A percentile compares a stretch with the other conserved stretches of the same genome.
Evolutionary conservation across 2,888 invertebrate species (phyloP).

Genomic region (Drymonia ruficornis): DNA sequence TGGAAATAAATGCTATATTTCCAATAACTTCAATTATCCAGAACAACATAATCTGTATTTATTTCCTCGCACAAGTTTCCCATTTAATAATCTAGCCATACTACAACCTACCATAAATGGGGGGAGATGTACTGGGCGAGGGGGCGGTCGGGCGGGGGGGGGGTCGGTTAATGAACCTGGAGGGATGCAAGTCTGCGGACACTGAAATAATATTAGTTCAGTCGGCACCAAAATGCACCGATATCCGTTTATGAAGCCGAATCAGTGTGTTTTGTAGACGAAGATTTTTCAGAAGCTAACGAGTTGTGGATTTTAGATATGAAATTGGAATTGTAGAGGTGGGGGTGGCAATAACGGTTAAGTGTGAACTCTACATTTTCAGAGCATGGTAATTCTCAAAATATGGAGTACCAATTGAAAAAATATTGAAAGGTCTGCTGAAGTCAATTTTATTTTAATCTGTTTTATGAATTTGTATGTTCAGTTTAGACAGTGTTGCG

Average conservation of each 20-base stretch:
- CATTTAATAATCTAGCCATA: slow-evolving; percentile 52
- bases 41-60: slow-evolving; percentile 20
- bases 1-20: too few species aligned
- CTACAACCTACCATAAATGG: slow-evolving; percentile 33
- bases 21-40: too few species aligned
- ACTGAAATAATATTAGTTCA: slow-evolving; percentile 73
- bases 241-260: neutral
- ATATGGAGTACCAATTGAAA: too few species aligned
- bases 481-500: too few species aligned
- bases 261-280: neutral
- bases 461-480: too few species aligned
- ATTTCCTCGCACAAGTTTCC: slow-evolving; percentile 33
- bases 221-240: slow-evolving; percentile 15
- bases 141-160: slow-evolving; percentile 27
- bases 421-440: too few species aligned
- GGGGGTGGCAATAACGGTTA: neutral
- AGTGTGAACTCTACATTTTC: too few species aligned
- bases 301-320: neutral
- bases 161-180: slow-evolving; percentile 72
- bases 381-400: too few species aligned
- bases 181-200: slow-evolving; percentile 66
- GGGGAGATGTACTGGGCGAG: slow-evolving; percentile 34
- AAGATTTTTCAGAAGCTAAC: slow-evolving; percentile 1
- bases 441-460: too few species aligned
- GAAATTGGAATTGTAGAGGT: neutral